Conservation (phyloP, 2,888 invertebrate species). For the Nemotelus nigrinus region DNA sequence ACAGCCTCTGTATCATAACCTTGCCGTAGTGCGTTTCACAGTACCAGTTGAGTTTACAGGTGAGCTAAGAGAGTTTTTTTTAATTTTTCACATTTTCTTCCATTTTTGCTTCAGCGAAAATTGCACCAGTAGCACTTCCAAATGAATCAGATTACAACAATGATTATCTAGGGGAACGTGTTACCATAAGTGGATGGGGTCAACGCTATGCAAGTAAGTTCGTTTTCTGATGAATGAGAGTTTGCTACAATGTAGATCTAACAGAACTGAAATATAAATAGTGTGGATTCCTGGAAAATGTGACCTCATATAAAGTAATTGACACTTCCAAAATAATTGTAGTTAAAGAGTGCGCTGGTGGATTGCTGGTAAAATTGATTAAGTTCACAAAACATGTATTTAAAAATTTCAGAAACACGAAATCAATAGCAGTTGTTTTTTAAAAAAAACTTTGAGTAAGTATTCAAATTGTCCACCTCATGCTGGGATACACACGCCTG, state of each 20-base stretch:
- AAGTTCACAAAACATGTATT: too few species aligned
- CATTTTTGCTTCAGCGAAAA: background rate
- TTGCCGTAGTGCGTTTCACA: background rate
- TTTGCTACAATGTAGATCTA: background rate
- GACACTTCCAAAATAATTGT: too few species aligned
- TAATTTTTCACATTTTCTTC: background rate
- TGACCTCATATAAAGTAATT: too few species aligned
- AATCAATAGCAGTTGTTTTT: too few species aligned
- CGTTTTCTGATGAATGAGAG: background rate
- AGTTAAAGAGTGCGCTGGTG: too few species aligned
- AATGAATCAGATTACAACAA: background rate
- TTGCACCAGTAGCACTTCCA: background rate
- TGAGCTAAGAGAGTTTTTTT: background rate
- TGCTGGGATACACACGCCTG: too few species aligned
- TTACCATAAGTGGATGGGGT: constrained; percentile 2
- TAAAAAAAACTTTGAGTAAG: too few species aligned
- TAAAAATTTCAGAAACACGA: too few species aligned
- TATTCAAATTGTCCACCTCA: too few species aligned
- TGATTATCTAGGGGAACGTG: background rate
- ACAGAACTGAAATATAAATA: too few species aligned
- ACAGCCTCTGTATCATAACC: background rate
- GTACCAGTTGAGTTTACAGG: background rate
- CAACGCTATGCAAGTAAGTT: constrained; percentile 1
- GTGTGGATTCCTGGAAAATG: too few species aligned
- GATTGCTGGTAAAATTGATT: too few species aligned